Conservation (phyloP, 1,140 invertebrate species). For the Gonatopus flavifemur region DNA sequence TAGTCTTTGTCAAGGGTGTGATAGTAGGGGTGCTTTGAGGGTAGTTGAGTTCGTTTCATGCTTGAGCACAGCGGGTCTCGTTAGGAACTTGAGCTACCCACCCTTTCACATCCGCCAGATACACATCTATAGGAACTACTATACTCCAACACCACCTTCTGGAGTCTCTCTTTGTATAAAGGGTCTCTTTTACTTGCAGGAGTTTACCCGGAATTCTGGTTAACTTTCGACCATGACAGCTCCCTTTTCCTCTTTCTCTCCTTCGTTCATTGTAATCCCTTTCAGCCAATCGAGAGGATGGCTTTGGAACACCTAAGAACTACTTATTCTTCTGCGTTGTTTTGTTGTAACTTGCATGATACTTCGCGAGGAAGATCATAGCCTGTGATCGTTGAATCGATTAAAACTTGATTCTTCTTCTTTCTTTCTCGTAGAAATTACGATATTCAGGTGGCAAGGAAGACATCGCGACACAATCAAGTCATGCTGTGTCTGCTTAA, state of each 20-base stretch:
- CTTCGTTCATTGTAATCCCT: too few relatives aligned
- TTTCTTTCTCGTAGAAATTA: too few relatives aligned
- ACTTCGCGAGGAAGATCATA: too few relatives aligned
- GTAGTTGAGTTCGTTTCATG: constrained; percentile 45
- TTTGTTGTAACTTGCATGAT: too few relatives aligned
- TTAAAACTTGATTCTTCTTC: too few relatives aligned
- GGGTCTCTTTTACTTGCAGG: constrained; percentile 24
- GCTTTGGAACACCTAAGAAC: too few relatives aligned
- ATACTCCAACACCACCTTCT: constrained; percentile 16
- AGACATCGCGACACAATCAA: too few relatives aligned
- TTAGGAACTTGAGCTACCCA: constrained; percentile 47
- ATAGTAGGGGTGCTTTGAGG: constrained; percentile 27
- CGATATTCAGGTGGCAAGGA: too few relatives aligned
- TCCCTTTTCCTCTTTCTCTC: constrained; percentile 14
- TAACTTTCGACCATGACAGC: constrained; percentile 44
- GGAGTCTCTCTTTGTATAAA: constrained; percentile 20
- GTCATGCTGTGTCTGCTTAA: too few relatives aligned
- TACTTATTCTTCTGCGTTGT: too few relatives aligned
- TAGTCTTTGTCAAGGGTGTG: constrained; percentile 12
- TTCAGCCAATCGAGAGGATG: too few relatives aligned
- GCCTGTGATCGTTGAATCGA: too few relatives aligned
- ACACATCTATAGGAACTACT: constrained; percentile 22
- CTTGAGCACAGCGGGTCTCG: constrained; percentile 42
- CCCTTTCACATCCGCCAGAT: constrained; percentile 11
- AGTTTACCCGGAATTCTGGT: constrained; percentile 34